Percentiles rank a stretch among this genome's conserved stretches.
Conservation (phyloP, 2,113 vertebrate genomes). For the Siniperca knerii region DNA sequence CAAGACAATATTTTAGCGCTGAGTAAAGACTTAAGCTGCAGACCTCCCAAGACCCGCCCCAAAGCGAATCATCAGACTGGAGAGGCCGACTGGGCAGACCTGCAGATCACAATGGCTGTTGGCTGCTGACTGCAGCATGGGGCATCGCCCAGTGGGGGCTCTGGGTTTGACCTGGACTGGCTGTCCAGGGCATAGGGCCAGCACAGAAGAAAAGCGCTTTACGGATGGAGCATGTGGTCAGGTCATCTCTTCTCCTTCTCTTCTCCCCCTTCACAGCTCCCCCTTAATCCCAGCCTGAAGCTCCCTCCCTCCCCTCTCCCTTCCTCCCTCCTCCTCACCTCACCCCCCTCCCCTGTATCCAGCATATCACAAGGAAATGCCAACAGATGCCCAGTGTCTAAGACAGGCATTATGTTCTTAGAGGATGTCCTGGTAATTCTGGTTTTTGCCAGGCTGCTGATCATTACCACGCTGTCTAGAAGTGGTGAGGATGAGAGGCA, state of each 20-base stretch:
- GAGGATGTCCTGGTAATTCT: conserved; percentile 81
- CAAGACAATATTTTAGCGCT: not conserved
- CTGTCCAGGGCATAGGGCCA: conserved; percentile 66
- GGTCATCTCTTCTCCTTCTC: conserved; percentile 81
- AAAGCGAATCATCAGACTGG: not conserved
- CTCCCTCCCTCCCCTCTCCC: conserved; percentile 34
- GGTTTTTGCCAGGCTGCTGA: conserved; percentile 71
- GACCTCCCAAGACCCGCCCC: not conserved
- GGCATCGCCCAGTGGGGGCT: conserved; percentile 49
- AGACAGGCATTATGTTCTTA: conserved; percentile 90
- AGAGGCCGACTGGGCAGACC: conserved; percentile 24
- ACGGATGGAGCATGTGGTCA: conserved; percentile 84
- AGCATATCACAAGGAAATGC: conserved; percentile 79
- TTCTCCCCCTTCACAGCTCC: conserved; percentile 72
- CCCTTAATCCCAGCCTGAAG: conserved; percentile 84
- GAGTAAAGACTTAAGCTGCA: conserved; percentile 23
- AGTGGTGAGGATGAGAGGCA: conserved; percentile 31
- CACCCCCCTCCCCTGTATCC: conserved; percentile 75
- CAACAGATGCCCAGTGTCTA: conserved; percentile 89
- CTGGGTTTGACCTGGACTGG: conserved; percentile 67
- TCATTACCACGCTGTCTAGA: conserved; percentile 60
- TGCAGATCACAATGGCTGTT: conserved; percentile 40
- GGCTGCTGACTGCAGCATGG: conserved; percentile 42
- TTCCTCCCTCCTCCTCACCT: conserved; percentile 44
- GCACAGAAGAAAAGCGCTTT: conserved; percentile 73